Percentiles rank a stretch among this genome's conserved stretches.
phyloP scores from a whole-genome alignment of 2,113 vertebrate genomes.

The Mirza zaza region DNA sequence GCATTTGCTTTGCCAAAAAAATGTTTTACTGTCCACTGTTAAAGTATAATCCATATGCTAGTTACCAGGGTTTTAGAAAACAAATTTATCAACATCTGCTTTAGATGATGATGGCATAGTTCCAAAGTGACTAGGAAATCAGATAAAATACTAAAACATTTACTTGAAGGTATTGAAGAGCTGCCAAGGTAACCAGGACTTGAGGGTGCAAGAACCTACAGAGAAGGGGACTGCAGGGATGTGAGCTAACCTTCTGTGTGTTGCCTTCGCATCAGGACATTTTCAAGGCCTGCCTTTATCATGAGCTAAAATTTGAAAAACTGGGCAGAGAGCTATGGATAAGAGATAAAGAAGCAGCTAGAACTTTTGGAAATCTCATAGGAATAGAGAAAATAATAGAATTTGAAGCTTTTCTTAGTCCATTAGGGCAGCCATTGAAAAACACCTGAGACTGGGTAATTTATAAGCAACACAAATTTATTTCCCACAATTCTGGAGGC shows the following conservation, averaged over 20 bases:
- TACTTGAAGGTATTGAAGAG: conserved; percentile 57
- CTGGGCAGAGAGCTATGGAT: not conserved
- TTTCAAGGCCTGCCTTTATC: not conserved
- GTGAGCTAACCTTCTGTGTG: not conserved
- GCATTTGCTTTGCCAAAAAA: conserved; percentile 51
- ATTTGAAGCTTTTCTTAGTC: not conserved
- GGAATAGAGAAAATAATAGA: not conserved
- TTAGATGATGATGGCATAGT: conserved; percentile 45
- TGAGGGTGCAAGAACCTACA: not conserved
- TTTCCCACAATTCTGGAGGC: not conserved
- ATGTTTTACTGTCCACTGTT: conserved; percentile 38
- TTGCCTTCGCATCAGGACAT: not conserved
- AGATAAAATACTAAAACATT: conserved; percentile 64
- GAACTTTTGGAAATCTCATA: not conserved
- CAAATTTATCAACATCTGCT: conserved; percentile 59
- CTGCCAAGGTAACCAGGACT: conserved; percentile 50
- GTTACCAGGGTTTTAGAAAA: conserved; percentile 52
- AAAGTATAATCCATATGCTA: conserved; percentile 36
- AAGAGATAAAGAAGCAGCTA: not conserved
- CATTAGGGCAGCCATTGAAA: not conserved
- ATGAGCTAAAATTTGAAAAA: not conserved
- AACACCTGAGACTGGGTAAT: not conserved
- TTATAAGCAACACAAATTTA: not conserved
- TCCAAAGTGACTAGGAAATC: conserved; percentile 68
- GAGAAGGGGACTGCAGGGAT: not conserved